Percentiles rank a stretch among this genome's conserved stretches.
Evolutionary conservation across 1,140 invertebrate genomes (phyloP).

Genomic region (Dreissena rostriformis): DNA sequence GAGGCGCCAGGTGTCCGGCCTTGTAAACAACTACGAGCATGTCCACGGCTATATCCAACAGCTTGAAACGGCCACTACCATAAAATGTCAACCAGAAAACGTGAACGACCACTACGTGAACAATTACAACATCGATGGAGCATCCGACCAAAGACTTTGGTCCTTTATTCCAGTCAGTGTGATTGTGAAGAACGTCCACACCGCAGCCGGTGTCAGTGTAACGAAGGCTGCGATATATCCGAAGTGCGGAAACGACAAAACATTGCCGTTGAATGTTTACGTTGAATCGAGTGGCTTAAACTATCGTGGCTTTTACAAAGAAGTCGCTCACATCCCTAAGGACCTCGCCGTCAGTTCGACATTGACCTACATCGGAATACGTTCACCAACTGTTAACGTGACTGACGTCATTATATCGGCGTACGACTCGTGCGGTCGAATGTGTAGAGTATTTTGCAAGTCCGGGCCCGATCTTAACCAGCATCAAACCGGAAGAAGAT

Average conservation of each 20-base stretch:
- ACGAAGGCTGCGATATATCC: constrained; percentile 62
- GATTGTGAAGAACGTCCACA: constrained; percentile 55
- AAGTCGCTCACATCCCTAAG: constrained; percentile 64
- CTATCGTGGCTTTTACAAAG: constrained; percentile 73
- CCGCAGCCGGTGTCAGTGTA: constrained; percentile 54
- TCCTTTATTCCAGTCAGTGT: constrained; percentile 72
- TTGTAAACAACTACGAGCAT: constrained; percentile 33
- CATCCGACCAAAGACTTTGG: constrained; percentile 68
- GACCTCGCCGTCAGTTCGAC: constrained; percentile 66
- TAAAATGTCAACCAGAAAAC: constrained; percentile 50
- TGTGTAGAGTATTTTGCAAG: constrained; percentile 69
- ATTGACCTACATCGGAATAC: constrained; percentile 70
- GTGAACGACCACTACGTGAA: constrained; percentile 57
- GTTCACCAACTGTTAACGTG: constrained; percentile 50
- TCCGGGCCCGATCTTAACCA: neutral
- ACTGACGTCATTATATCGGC: constrained; percentile 67
- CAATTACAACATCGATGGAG: constrained; percentile 67
- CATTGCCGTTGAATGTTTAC: constrained; percentile 46
- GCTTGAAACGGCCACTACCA: constrained; percentile 52
- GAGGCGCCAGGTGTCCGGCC: neutral
- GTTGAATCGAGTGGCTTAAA: constrained; percentile 62
- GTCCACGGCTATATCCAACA: constrained; percentile 48
- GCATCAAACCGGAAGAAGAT: constrained; percentile 4
- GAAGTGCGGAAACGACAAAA: constrained; percentile 56
- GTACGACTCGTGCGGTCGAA: constrained; percentile 73